Percentiles rank a stretch among this genome's conserved stretches.
Evolutionary conservation across 2,113 vertebrate genomes (phyloP).

Genomic region (Anthoscopus minutus): DNA sequence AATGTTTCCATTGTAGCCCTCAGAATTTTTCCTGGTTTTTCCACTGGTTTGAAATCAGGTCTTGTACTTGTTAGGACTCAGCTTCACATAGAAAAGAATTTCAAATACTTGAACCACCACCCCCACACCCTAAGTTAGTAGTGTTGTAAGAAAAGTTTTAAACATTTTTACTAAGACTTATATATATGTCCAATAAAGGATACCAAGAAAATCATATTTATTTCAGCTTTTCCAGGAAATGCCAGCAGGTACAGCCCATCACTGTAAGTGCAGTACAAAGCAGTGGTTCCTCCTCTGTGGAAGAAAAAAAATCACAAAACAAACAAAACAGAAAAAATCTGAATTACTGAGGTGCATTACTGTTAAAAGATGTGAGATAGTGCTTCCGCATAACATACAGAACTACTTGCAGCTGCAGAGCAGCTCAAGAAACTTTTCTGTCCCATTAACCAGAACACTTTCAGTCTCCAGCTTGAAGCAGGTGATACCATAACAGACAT

Average conservation of each 20-base stretch:
- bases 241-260: not conserved
- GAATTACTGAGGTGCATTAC: not conserved
- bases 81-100: not conserved
- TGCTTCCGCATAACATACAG: not conserved
- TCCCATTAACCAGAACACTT: conserved; percentile 9
- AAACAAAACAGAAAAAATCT: not conserved
- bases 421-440: not conserved
- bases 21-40: not conserved
- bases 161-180: not conserved
- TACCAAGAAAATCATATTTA: not conserved
- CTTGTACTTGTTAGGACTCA: not conserved
- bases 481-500: conserved; percentile 45
- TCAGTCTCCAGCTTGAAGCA: not conserved
- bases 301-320: too few relatives aligned
- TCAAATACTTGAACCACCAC: not conserved
- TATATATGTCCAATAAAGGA: not conserved
- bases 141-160: not conserved
- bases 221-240: not conserved
- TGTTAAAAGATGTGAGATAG: not conserved
- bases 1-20: not conserved
- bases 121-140: not conserved
- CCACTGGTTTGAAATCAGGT: not conserved
- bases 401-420: not conserved
- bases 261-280: not conserved
- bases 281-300: not conserved